Percentiles rank a stretch among this genome's conserved stretches.
Evolutionary conservation across 2,888 invertebrate genomes (phyloP).

Genomic region (Tetragnatha montana): DNA sequence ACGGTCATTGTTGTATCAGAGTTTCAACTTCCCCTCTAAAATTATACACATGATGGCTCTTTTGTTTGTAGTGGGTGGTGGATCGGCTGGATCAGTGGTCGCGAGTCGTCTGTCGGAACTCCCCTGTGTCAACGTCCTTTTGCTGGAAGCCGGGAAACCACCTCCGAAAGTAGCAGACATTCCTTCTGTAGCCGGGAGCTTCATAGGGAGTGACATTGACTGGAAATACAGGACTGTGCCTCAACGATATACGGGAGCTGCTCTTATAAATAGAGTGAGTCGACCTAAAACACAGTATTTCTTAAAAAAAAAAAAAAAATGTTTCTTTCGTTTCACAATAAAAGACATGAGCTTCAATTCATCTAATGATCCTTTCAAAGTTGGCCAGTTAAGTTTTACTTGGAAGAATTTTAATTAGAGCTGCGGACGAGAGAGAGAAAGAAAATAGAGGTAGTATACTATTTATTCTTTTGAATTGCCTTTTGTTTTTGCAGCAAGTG

Average conservation of each 20-base stretch:
- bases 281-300: not conserved
- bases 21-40: not conserved
- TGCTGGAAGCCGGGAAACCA: slow-evolving; percentile 47
- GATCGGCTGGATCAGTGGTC: slow-evolving; percentile 54
- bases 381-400: too few species aligned
- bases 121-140: slow-evolving; percentile 39
- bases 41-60: not conserved
- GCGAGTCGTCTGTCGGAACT: slow-evolving; percentile 43
- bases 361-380: too few species aligned
- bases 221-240: slow-evolving; percentile 46
- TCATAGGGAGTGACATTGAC: slow-evolving; percentile 46
- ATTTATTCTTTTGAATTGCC: not conserved
- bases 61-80: slow-evolving; percentile 40
- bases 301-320: too few species aligned
- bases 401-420: too few species aligned
- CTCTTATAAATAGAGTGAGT: slow-evolving; percentile 31
- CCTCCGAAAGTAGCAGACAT: slow-evolving; percentile 40
- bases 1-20: not conserved
- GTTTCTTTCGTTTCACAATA: too few species aligned
- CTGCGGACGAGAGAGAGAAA: too few species aligned
- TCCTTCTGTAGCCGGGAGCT: slow-evolving; percentile 29
- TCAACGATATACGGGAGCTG: slow-evolving; percentile 26
- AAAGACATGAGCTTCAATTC: too few species aligned
- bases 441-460: not conserved
- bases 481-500: slow-evolving; percentile 13